These are phyloP conservation scores for Dynastes tityus DNA, from an alignment of 2,888 invertebrate genomes.

Conservation along the genomic window DNA sequence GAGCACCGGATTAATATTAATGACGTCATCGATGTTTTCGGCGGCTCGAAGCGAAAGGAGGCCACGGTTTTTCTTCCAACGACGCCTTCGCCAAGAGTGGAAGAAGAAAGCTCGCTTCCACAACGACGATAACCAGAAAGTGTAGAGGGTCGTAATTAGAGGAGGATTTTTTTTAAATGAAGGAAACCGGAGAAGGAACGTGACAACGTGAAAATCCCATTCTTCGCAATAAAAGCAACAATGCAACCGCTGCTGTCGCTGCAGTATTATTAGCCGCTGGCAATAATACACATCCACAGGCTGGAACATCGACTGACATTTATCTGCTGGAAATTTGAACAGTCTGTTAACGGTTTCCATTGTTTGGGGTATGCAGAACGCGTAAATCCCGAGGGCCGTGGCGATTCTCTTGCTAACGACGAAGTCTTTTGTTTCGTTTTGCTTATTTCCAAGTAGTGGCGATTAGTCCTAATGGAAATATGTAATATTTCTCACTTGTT, in stretches of 20 bases:
- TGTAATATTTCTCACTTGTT: background rate
- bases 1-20: conserved; percentile 23
- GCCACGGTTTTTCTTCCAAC: background rate
- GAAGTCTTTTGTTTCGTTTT: conserved; percentile 12
- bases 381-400: background rate
- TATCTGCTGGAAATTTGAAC: conserved; percentile 22
- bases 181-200: background rate
- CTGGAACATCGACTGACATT: conserved; percentile 14
- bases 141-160: background rate
- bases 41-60: background rate
- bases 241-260: background rate
- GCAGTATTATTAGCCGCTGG: conserved; percentile 23
- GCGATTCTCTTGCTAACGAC: background rate
- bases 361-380: conserved; percentile 2
- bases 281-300: background rate
- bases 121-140: conserved; percentile 2
- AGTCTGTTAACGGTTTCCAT: conserved; percentile 21
- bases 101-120: background rate
- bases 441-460: background rate
- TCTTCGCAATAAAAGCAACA: no score
- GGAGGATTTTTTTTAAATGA: background rate
- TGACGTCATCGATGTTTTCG: conserved; percentile 16
- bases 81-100: background rate
- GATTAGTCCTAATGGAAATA: background rate
- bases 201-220: no score